Base-by-base conservation (phyloP, 2,113 vertebrate species). In the Oryzias celebensis region DNA sequence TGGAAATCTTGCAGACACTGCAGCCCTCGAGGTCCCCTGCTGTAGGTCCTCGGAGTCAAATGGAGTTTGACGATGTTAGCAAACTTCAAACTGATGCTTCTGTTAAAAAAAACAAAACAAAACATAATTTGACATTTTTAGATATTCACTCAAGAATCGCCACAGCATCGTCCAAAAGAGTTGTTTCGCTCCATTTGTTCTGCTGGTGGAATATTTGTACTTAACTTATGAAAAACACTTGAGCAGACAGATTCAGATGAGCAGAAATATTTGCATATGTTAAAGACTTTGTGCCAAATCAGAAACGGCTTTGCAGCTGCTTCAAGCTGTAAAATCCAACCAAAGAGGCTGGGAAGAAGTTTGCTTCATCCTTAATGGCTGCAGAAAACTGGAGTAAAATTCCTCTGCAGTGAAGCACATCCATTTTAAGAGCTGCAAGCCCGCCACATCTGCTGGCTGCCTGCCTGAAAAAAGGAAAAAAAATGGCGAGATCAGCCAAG, bases 391-490 rank as follows among this genome's bases (percentile, higher is more conserved):
- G 77, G 61, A 62, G 56, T 31, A 53, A 28, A 88, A 88, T 84
- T 88, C 86, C 79, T 88, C 66, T 47, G 72, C 69, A 74, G 73
- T 90, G 83, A 91, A 88, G 77, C 73, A 80, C 70, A 73, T 83
- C 79, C 73, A 78, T 62, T 87, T 45, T 20, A 53, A 75, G 71
- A 56, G 28, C 66, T 75, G 72, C 64, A 75, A 72, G 47, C 42
- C 61, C 68, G 77, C 83, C 84, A 87, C 87, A 91, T 89, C 82
- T 88, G 83, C 82, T 87, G 85, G 79, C 71, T 74, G 76, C 69
- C 70, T 61, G 51, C 53, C 67, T 54, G 51, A 52, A 70, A 63
- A 45, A 52, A 12, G 5, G 13, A 31, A 58, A 71, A 60, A 52
- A 41, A 59, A 42, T 36, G 17, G 3, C 20, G 45, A 43, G 67